phyloP scores from a whole-genome alignment of 2,888 invertebrate species.

The Dryocosmus kuriphilus region DNA sequence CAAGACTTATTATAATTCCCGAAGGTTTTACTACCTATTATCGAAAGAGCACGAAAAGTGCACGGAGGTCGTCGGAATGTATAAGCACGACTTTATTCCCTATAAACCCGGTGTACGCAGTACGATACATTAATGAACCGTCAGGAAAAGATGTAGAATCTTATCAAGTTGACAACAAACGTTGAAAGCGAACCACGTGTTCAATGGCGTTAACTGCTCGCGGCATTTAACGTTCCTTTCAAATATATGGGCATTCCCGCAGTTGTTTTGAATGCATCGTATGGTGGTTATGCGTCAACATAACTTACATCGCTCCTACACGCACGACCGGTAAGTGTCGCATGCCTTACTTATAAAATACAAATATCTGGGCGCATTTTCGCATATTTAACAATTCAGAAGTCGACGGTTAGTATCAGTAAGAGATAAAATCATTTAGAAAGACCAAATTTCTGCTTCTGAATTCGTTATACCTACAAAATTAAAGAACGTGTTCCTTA shows the following conservation, averaged over 20 bases:
- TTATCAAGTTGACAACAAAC: constrained; percentile 48
- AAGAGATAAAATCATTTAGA: neutral
- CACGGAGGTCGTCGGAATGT: neutral
- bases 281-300: constrained; percentile 55
- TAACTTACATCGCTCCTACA: constrained; percentile 49
- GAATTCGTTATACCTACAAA: neutral
- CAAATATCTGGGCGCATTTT: constrained; percentile 25
- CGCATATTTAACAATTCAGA: constrained; percentile 3
- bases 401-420: constrained; percentile 7
- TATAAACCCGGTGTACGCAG: constrained; percentile 48
- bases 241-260: constrained; percentile 57
- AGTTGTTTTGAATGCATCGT: constrained; percentile 61
- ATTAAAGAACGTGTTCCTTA: neutral
- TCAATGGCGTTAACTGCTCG: constrained; percentile 59
- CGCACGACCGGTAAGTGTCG: constrained; percentile 14
- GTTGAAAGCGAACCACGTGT: constrained; percentile 60
- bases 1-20: neutral
- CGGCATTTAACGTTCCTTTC: constrained; percentile 59
- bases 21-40: neutral
- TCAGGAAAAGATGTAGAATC: constrained; percentile 49
- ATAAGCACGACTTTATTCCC: constrained; percentile 2
- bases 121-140: constrained; percentile 58
- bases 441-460: neutral
- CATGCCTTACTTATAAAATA: constrained; percentile 18
- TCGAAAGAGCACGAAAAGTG: neutral